Evolutionary conservation across 1,140 invertebrate genomes (phyloP).

Genomic region (Pentalonia nigronervosa): DNA sequence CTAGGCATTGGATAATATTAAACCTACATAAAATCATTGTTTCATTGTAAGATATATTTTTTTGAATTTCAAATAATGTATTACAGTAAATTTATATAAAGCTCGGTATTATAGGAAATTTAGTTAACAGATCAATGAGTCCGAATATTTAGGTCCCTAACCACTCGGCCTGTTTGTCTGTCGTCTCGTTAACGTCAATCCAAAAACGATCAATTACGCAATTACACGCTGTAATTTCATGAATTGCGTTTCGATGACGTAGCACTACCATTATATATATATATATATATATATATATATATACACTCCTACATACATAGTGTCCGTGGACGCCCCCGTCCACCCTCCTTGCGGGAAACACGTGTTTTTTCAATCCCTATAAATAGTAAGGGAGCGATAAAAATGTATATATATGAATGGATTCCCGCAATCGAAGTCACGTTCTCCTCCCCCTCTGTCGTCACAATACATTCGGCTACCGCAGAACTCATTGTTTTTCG

Average conservation of each 20-base stretch:
- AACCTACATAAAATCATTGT: not conserved
- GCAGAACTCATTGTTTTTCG: constrained; percentile 55
- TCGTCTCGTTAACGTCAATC: constrained; percentile 56
- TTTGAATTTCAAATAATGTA: not conserved
- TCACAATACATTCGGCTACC: constrained; percentile 50
- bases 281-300: not conserved
- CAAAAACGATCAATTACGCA: constrained; percentile 57
- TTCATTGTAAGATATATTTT: not conserved
- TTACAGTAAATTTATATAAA: not conserved
- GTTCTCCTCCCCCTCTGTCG: not conserved
- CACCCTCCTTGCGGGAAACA: constrained; percentile 26
- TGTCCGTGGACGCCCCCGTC: not conserved
- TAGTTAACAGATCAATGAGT: not conserved
- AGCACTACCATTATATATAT: constrained; percentile 17
- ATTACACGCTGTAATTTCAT: constrained; percentile 38
- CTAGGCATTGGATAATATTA: not conserved
- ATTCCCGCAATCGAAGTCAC: constrained; percentile 49
- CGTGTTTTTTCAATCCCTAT: constrained; percentile 48
- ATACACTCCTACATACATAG: not conserved
- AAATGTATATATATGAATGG: constrained; percentile 30
- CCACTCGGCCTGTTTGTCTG: not conserved
- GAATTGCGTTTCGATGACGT: constrained; percentile 56
- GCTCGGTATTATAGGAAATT: not conserved
- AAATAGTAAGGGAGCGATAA: constrained; percentile 31
- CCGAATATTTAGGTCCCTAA: not conserved